Evolutionary conservation across 1,140 invertebrate genomes (phyloP).

Genomic region (Dendrolimus kikuchii): DNA sequence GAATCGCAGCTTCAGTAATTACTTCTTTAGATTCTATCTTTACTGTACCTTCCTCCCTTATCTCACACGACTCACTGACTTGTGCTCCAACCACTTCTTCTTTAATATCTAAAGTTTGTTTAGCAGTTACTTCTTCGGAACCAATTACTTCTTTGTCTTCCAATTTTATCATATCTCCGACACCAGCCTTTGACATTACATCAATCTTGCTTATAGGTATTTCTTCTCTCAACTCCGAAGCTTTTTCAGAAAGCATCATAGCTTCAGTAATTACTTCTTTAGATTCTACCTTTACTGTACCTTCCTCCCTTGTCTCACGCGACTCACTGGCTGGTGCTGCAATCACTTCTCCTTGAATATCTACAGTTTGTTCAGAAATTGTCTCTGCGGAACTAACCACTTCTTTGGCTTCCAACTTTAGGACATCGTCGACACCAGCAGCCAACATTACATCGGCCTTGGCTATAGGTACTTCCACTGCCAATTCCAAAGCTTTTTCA

Average conservation of each 20-base stretch:
- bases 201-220: not conserved
- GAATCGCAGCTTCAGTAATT: too few species aligned
- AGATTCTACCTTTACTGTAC: not conserved
- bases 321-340: not conserved
- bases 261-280: constrained; percentile 2
- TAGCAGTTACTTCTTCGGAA: too few species aligned
- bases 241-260: not conserved
- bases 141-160: too few species aligned
- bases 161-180: too few species aligned
- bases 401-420: too few species aligned
- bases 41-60: too few species aligned
- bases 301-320: not conserved
- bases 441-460: not conserved
- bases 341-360: not conserved
- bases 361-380: not conserved
- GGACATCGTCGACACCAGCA: too few species aligned
- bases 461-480: not conserved
- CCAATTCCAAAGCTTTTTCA: not conserved
- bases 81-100: too few species aligned
- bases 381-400: too few species aligned
- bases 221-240: not conserved
- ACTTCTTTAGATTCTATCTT: too few species aligned
- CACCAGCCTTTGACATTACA: not conserved
- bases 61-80: too few species aligned
- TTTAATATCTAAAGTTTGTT: too few species aligned